Percentiles rank a stretch among this genome's conserved stretches.
Evolutionary conservation across 2,888 invertebrate genomes (phyloP).

Genomic region (Drosophila kambysellisi): DNA sequence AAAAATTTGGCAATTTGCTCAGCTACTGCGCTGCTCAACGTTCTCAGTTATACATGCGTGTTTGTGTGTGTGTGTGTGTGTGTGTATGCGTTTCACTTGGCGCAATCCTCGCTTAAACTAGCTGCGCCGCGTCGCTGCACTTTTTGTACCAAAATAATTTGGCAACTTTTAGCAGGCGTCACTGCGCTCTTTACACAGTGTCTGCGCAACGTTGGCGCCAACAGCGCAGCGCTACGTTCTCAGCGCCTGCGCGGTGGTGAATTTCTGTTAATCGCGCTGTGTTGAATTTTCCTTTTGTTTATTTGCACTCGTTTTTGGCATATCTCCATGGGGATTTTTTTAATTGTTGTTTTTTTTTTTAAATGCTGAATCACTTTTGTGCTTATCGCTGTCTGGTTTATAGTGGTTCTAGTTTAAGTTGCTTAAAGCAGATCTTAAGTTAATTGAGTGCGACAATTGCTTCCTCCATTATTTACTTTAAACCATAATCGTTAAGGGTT

Average conservation of each 20-base stretch:
- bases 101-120: slow-evolving; percentile 63
- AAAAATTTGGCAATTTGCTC: slow-evolving; percentile 64
- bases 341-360: slow-evolving; percentile 22
- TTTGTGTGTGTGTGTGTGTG: slow-evolving; percentile 3
- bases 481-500: slow-evolving; percentile 43
- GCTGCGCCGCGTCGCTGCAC: slow-evolving; percentile 13
- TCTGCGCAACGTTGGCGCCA: slow-evolving; percentile 21
- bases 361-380: slow-evolving; percentile 62
- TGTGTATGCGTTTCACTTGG: slow-evolving; percentile 32
- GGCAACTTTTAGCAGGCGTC: slow-evolving; percentile 43
- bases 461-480: slow-evolving; percentile 62
- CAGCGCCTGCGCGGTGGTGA: slow-evolving; percentile 52
- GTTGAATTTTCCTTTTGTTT: slow-evolving; percentile 68
- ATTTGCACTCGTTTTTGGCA: slow-evolving; percentile 33
- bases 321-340: slow-evolving; percentile 43
- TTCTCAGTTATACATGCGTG: slow-evolving; percentile 38
- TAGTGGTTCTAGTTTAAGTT: slow-evolving; percentile 62
- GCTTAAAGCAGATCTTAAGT: slow-evolving; percentile 48
- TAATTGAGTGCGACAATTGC: slow-evolving; percentile 46
- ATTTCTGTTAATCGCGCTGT: slow-evolving; percentile 39
- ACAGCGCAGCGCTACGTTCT: slow-evolving; percentile 32
- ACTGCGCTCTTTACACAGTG: slow-evolving; percentile 11
- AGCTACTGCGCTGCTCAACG: slow-evolving; percentile 10
- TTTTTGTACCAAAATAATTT: slow-evolving; percentile 48
- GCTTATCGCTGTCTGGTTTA: slow-evolving; percentile 33